These are phyloP conservation scores for Drosophila biarmipes DNA, from an alignment of 1,140 invertebrate genomes.

Conservation along the genomic window DNA sequence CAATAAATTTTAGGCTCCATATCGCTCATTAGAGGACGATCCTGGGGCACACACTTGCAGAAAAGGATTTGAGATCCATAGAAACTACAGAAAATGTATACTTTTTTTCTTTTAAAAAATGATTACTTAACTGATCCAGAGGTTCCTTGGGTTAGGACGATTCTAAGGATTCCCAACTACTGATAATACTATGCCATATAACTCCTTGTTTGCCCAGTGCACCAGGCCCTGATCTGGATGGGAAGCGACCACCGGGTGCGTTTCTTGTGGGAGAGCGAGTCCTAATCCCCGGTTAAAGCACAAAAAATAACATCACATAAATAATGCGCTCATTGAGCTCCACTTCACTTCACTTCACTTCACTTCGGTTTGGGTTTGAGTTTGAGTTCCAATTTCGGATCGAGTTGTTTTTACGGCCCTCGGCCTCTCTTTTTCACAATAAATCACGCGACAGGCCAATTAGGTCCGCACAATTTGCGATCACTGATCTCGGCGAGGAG, in stretches of 20 bases:
- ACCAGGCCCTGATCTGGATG: conserved; percentile 2
- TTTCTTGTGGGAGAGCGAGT: conserved; percentile 55
- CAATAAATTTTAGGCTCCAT: conserved; percentile 59
- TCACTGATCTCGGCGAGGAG: conserved; percentile 19
- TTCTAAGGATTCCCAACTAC: no score
- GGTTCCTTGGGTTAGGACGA: no score
- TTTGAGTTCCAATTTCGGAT: conserved; percentile 42
- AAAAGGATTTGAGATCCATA: neutral
- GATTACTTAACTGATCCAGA: no score
- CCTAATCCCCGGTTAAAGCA: conserved; percentile 67
- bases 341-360: conserved; percentile 45
- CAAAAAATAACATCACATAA: conserved; percentile 76
- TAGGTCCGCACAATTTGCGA: conserved; percentile 58
- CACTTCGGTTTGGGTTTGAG: no score
- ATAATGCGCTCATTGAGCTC: conserved; percentile 64
- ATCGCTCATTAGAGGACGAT: conserved; percentile 55
- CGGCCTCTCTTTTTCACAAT: conserved; percentile 54
- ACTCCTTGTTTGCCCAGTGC: neutral
- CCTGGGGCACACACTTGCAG: conserved; percentile 9
- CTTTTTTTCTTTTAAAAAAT: no score
- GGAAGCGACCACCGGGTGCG: conserved; percentile 26
- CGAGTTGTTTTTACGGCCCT: conserved; percentile 20
- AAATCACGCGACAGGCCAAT: conserved; percentile 75
- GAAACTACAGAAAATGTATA: no score
- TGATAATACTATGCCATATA: neutral